Conservation (phyloP, 2,888 invertebrate genomes). For the Oithona nana region DNA sequence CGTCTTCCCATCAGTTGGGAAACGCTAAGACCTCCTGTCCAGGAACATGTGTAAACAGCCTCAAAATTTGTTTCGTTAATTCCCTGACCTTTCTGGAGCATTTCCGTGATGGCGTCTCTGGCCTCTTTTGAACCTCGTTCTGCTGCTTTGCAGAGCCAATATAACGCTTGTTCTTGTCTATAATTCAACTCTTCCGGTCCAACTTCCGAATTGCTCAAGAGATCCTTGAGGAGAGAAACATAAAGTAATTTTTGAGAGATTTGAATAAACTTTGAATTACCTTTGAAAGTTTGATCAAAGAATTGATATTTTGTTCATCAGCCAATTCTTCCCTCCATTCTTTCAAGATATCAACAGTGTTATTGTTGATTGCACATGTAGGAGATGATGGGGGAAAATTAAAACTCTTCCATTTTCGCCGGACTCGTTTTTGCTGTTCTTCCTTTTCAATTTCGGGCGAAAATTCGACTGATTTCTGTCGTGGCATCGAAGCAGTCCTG, state of each 20-base stretch:
- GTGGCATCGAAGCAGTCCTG: not conserved
- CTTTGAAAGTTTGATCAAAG: not conserved
- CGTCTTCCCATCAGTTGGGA: not conserved
- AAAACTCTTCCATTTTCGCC: not conserved
- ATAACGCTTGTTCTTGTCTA: conserved; percentile 11
- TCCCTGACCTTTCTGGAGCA: not conserved
- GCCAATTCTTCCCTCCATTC: not conserved
- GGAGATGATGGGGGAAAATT: not conserved
- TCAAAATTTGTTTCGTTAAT: not conserved
- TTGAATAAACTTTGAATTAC: too few relatives aligned
- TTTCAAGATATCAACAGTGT: not conserved
- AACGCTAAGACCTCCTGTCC: not conserved
- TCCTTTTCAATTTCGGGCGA: not conserved
- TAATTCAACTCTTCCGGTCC: conserved; percentile 7
- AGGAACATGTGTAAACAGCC: not conserved
- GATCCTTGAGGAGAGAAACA: too few relatives aligned
- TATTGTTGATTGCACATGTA: not conserved
- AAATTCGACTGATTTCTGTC: not conserved
- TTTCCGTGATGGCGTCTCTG: not conserved
- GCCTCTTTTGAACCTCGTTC: conserved; percentile 8
- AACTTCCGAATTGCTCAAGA: not conserved
- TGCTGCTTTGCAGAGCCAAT: conserved; percentile 1
- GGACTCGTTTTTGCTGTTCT: not conserved
- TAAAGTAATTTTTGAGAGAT: too few relatives aligned
- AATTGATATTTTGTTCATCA: not conserved